Evolutionary conservation across 2,113 vertebrate genomes (phyloP).

Genomic region (Thalassoma bifasciatum): DNA sequence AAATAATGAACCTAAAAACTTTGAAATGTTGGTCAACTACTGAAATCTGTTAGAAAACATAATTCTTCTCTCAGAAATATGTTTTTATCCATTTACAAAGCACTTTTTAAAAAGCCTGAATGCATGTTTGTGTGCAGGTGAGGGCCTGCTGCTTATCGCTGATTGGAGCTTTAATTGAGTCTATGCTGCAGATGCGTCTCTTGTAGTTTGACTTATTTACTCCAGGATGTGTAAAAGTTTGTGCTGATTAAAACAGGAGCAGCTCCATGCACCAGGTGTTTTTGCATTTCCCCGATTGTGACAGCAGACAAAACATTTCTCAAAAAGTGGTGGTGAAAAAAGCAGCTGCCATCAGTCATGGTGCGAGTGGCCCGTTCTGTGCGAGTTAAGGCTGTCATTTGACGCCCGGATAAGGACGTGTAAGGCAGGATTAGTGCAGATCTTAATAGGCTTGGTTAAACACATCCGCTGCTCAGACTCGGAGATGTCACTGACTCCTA

Average conservation of each 20-base stretch:
- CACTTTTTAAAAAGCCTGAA: too few relatives aligned
- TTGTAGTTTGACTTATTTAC: not conserved
- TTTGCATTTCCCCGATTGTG: constrained; percentile 4
- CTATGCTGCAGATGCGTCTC: not conserved
- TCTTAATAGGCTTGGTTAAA: constrained; percentile 81
- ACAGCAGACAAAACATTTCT: not conserved
- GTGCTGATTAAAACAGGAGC: not conserved
- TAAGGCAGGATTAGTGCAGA: constrained; percentile 77
- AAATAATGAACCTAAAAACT: too few relatives aligned
- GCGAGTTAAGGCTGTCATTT: constrained; percentile 68
- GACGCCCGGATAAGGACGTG: constrained; percentile 72
- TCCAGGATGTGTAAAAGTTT: not conserved
- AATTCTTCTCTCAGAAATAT: too few relatives aligned
- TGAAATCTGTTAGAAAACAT: too few relatives aligned
- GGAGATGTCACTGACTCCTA: constrained; percentile 78
- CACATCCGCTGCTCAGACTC: constrained; percentile 73
- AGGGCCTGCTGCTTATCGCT: too few relatives aligned
- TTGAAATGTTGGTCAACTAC: too few relatives aligned
- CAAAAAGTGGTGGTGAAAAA: constrained; percentile 14
- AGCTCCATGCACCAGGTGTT: not conserved
- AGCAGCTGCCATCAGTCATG: constrained; percentile 46
- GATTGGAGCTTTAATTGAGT: too few relatives aligned
- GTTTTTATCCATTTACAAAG: too few relatives aligned
- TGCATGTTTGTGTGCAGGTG: too few relatives aligned
- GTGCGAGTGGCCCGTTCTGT: constrained; percentile 62